Evolutionary conservation across 2,113 vertebrate genomes (phyloP).

Genomic region (Myanophis thanlyinensis): DNA sequence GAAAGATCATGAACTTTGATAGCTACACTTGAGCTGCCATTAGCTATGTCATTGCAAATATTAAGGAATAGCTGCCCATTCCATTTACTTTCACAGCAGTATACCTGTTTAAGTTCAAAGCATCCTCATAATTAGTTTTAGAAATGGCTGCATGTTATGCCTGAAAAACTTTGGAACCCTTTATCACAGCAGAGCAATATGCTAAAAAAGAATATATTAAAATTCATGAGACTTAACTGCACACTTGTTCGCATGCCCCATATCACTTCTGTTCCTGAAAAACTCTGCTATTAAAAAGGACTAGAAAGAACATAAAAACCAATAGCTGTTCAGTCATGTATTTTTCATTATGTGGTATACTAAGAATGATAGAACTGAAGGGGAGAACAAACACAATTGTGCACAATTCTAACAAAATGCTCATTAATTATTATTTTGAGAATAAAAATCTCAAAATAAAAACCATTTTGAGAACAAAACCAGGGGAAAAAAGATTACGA

Average conservation of each 20-base stretch:
- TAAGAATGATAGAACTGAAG: neutral
- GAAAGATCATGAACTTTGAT: neutral
- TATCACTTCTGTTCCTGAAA: neutral
- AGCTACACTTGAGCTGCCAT: neutral
- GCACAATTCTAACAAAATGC: neutral
- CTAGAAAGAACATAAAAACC: neutral
- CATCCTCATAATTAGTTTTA: neutral
- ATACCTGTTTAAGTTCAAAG: slow-evolving; percentile 8
- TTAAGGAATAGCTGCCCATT: neutral
- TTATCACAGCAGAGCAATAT: neutral
- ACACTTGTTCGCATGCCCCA: neutral
- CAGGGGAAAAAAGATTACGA: neutral
- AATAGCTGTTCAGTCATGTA: neutral
- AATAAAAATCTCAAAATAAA: neutral
- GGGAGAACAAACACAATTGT: neutral
- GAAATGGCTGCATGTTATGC: neutral
- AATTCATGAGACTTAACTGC: neutral
- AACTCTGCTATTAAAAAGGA: neutral
- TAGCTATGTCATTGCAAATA: neutral
- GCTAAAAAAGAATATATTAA: neutral
- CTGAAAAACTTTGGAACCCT: neutral
- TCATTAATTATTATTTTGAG: neutral
- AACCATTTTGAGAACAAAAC: neutral
- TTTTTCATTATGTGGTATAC: neutral
- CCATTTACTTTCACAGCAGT: neutral